Percentiles rank a stretch among this genome's conserved stretches.
Conservation (phyloP, 2,113 vertebrate genomes). For the Nothoprocta perdicaria region DNA sequence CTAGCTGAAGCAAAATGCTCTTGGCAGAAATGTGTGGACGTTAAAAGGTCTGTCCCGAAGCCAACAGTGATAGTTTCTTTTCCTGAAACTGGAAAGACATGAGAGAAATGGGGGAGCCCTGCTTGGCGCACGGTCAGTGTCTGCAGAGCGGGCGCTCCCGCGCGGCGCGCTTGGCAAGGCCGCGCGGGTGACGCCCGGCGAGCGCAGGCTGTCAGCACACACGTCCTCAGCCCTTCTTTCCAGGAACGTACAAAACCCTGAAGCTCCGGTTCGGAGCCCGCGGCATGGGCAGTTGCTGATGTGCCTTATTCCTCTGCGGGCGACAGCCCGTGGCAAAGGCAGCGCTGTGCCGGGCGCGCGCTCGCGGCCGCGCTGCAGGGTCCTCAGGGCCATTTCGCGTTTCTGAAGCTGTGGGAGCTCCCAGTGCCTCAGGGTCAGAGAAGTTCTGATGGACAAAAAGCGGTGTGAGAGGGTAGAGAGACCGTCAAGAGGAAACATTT, state of each 20-base stretch:
- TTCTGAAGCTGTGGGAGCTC: not conserved
- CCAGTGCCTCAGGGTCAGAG: not conserved
- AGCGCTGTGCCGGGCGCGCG: no score
- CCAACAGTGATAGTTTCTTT: not conserved
- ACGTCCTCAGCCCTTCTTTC: not conserved
- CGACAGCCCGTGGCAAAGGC: not conserved
- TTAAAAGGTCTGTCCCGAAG: not conserved
- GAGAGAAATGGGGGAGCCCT: not conserved
- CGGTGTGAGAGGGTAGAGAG: constrained; percentile 19
- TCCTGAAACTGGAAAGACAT: not conserved
- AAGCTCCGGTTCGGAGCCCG: not conserved
- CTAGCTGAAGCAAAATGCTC: not conserved
- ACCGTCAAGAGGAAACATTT: not conserved
- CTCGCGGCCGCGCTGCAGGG: no score
- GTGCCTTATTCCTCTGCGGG: not conserved
- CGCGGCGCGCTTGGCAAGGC: not conserved
- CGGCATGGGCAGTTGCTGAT: not conserved
- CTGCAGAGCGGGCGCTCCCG: not conserved
- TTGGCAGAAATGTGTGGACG: not conserved
- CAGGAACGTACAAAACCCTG: not conserved
- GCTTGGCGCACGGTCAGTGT: not conserved
- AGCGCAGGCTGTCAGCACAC: not conserved
- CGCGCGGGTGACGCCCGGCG: not conserved
- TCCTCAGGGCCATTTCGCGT: accelerated
- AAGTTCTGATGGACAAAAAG: not conserved